These are phyloP conservation scores for Maniola hyperantus DNA, from an alignment of 2,888 invertebrate species.

Conservation along the genomic window DNA sequence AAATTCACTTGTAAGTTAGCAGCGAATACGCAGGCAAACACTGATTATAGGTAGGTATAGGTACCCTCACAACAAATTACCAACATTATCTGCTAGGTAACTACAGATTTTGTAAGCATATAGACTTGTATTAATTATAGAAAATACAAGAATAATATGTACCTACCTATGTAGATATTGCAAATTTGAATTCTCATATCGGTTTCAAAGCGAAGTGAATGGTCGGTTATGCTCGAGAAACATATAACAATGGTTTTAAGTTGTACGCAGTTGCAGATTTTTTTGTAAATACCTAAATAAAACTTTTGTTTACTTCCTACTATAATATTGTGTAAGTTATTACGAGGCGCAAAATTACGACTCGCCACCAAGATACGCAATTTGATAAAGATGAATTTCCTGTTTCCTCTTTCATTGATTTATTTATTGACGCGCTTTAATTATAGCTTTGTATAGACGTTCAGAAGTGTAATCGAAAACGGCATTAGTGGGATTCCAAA, in stretches of 20 bases:
- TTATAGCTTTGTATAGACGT: conserved; percentile 18
- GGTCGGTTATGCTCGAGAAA: conserved; percentile 27
- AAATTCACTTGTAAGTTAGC: too few relatives aligned
- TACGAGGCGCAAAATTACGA: conserved; percentile 32
- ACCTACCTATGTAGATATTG: background rate
- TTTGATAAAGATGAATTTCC: conserved; percentile 23
- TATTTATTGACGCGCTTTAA: conserved; percentile 2
- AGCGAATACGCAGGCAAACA: too few relatives aligned
- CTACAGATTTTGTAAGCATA: too few relatives aligned
- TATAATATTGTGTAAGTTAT: conserved; percentile 30
- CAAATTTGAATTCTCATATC: conserved; percentile 11
- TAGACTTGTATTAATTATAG: background rate
- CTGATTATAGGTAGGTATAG: too few relatives aligned
- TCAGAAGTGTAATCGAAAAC: background rate
- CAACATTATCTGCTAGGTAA: too few relatives aligned
- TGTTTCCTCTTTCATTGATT: conserved; percentile 14
- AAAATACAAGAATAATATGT: background rate
- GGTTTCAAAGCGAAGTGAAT: conserved; percentile 13
- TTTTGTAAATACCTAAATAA: conserved; percentile 27
- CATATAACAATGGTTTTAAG: conserved; percentile 30
- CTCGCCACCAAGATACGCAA: conserved; percentile 24
- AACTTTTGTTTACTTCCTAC: conserved; percentile 35
- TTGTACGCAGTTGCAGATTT: conserved; percentile 27
- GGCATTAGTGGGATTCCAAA: background rate
- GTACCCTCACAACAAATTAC: too few relatives aligned